These are phyloP conservation scores for Staurois parvus DNA, from an alignment of 2,797 vertebrate species.

Conservation along the genomic window DNA sequence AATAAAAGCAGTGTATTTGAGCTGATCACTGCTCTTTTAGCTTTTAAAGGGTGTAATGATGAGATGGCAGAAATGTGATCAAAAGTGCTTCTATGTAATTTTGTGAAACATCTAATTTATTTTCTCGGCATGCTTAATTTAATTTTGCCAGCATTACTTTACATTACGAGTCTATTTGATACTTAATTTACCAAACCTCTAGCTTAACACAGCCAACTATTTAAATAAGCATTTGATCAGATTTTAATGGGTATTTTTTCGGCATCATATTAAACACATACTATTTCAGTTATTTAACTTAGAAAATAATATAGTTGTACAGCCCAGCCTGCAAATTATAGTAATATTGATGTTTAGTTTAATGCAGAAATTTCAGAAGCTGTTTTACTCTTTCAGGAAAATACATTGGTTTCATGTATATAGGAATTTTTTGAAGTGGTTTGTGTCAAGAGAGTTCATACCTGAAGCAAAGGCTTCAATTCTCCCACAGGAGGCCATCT, in stretches of 20 bases:
- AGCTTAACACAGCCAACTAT: slow-evolving; percentile 41
- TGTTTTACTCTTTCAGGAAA: not conserved
- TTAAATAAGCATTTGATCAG: slow-evolving; percentile 39
- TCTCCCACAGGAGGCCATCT: no score
- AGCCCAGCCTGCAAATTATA: not conserved
- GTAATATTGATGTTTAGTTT: not conserved
- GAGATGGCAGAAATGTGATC: slow-evolving; percentile 50
- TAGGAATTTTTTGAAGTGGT: not conserved
- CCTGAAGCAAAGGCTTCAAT: not conserved
- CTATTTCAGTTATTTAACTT: slow-evolving; percentile 24
- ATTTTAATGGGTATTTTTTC: slow-evolving; percentile 41
- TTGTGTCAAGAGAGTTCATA: not conserved
- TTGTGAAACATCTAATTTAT: slow-evolving; percentile 57
- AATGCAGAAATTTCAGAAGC: not conserved
- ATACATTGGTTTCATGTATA: not conserved
- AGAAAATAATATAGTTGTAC: slow-evolving; percentile 1
- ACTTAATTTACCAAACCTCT: slow-evolving; percentile 46
- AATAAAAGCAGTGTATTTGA: not conserved
- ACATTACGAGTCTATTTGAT: slow-evolving; percentile 52
- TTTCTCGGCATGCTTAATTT: slow-evolving; percentile 53
- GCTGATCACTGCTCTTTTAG: not conserved
- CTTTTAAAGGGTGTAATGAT: slow-evolving; percentile 23
- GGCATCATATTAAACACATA: slow-evolving; percentile 13
- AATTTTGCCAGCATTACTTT: slow-evolving; percentile 41
- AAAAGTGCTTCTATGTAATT: slow-evolving; percentile 49